Evolutionary conservation across 2,113 vertebrate genomes (phyloP).

Genomic region (Myrmecobius fasciatus): DNA sequence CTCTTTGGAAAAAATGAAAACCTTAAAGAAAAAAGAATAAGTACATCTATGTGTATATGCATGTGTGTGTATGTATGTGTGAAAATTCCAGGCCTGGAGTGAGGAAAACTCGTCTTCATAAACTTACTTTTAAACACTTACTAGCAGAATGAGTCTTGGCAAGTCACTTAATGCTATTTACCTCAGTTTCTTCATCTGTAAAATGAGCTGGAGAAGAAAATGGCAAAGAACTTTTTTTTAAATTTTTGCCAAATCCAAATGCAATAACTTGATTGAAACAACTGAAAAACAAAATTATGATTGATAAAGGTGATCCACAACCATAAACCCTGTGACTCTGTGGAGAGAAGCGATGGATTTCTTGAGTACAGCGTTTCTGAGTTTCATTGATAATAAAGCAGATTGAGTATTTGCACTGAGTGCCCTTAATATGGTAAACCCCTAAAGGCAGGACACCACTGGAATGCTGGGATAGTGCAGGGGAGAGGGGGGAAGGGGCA

Average conservation of each 20-base stretch:
- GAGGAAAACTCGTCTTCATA: too few relatives aligned
- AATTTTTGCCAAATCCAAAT: background rate
- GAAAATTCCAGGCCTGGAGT: too few relatives aligned
- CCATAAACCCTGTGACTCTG: background rate
- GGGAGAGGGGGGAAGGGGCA: too few relatives aligned
- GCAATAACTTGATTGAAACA: background rate
- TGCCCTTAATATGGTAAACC: background rate
- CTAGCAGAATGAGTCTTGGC: too few relatives aligned
- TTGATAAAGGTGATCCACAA: background rate
- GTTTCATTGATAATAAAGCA: background rate
- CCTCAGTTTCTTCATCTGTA: too few relatives aligned
- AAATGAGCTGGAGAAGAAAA: too few relatives aligned
- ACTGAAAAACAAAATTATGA: background rate
- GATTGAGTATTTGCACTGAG: background rate
- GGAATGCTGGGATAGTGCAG: background rate
- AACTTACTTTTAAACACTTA: too few relatives aligned
- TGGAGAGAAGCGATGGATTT: background rate
- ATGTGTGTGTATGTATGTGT: too few relatives aligned
- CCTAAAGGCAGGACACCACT: background rate
- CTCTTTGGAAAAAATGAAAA: background rate
- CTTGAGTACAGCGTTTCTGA: background rate
- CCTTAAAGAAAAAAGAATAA: background rate
- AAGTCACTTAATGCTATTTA: too few relatives aligned
- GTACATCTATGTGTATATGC: too few relatives aligned
- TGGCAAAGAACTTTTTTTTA: too few relatives aligned